Evolutionary conservation across 2,888 invertebrate genomes (phyloP).

Genomic region (Mythimna albipuncta): DNA sequence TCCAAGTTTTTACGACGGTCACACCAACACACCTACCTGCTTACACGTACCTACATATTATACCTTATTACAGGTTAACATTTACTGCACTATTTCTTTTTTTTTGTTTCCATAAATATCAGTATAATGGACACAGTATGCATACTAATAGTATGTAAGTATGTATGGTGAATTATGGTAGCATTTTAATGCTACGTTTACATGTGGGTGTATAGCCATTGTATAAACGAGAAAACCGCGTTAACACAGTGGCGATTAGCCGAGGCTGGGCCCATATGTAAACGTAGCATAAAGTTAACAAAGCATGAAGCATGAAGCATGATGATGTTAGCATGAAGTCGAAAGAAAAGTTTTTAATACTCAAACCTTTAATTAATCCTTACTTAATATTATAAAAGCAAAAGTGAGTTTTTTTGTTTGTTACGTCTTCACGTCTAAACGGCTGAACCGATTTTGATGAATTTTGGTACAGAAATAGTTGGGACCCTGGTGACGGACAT

Average conservation of each 20-base stretch:
- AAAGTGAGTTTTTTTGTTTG: no score
- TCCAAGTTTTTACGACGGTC: conserved; percentile 64
- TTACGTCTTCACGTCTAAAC: no score
- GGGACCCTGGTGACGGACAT: no score
- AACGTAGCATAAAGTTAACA: neutral
- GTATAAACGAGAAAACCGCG: no score
- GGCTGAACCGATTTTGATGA: no score
- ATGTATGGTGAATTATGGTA: neutral
- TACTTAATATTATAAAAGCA: neutral
- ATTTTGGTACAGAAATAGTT: no score
- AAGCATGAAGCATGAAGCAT: no score
- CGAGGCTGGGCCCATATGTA: no score
- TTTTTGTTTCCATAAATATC: conserved; percentile 19
- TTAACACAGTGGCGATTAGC: no score
- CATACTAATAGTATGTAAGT: neutral
- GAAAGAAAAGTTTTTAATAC: neutral
- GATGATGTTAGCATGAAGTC: no score
- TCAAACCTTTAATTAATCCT: neutral
- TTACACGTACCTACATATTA: conserved; percentile 25
- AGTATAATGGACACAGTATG: conserved; percentile 17
- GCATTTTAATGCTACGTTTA: neutral
- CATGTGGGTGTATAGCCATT: no score
- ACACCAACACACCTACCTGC: conserved; percentile 47
- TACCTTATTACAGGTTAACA: conserved; percentile 49
- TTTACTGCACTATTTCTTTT: conserved; percentile 42